Conservation (phyloP, 2,113 vertebrate species). For the Nipponia nippon region DNA sequence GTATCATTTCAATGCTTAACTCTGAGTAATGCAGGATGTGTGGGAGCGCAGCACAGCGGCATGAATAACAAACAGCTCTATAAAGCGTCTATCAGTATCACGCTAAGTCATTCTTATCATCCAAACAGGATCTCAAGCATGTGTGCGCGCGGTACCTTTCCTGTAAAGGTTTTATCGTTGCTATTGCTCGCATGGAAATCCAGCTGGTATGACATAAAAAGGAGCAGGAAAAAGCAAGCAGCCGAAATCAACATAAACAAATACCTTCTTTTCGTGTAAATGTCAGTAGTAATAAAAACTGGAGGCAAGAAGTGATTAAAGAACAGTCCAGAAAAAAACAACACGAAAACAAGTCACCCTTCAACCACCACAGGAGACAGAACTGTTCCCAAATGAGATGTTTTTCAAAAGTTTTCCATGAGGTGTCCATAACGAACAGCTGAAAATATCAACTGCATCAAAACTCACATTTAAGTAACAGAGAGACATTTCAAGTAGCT, state of each 20-base stretch:
- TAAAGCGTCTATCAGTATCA: neutral
- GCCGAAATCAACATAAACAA: neutral
- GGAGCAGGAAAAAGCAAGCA: neutral
- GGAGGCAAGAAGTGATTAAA: constrained; percentile 12
- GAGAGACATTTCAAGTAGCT: neutral
- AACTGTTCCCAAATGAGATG: constrained; percentile 35
- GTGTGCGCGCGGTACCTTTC: neutral
- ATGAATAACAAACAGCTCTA: constrained; percentile 50
- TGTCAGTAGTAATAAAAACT: constrained; percentile 26
- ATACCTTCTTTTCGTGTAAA: constrained; percentile 18
- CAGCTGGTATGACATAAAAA: neutral
- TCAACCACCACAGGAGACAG: constrained; percentile 2
- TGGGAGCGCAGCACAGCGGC: constrained; percentile 1
- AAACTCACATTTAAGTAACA: constrained; percentile 27
- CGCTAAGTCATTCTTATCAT: constrained; percentile 22
- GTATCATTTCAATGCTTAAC: neutral
- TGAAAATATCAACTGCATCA: constrained; percentile 22
- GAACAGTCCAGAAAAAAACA: neutral
- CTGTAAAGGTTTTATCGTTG: neutral
- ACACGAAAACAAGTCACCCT: neutral
- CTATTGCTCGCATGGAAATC: neutral
- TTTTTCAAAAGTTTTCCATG: constrained; percentile 51
- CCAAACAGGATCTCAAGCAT: constrained; percentile 22
- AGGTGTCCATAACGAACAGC: neutral
- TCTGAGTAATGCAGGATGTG: constrained; percentile 56